A percentile compares a stretch with the other conserved stretches of the same genome.
Evolutionary conservation across 2,113 vertebrate species (phyloP).

Genomic region (Proterorhinus semilunaris): DNA sequence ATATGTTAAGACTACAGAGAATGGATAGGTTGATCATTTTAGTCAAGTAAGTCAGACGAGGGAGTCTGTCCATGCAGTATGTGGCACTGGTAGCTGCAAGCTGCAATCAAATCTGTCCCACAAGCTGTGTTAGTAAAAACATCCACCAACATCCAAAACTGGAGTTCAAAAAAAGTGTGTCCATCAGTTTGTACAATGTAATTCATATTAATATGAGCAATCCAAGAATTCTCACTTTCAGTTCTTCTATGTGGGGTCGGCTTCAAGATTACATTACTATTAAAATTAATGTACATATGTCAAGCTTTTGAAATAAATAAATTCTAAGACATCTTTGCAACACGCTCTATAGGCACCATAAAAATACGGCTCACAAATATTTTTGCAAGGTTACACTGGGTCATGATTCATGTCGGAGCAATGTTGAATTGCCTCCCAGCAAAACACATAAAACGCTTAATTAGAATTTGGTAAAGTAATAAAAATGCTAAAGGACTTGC

Average conservation of each 20-base stretch:
- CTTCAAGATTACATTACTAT: too few relatives aligned
- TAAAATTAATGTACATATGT: not conserved
- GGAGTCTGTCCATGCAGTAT: not conserved
- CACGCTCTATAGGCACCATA: not conserved
- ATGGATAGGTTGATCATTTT: not conserved
- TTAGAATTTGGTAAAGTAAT: not conserved
- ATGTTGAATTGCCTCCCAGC: conserved; percentile 1
- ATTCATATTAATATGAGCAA: not conserved
- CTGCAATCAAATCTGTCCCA: conserved; percentile 7
- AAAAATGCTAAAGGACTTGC: not conserved
- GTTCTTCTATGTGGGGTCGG: too few relatives aligned
- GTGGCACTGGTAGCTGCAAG: conserved; percentile 3
- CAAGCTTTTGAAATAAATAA: not conserved
- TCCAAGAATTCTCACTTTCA: not conserved
- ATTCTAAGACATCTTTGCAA: not conserved
- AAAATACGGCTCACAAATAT: not conserved
- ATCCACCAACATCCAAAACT: conserved; percentile 8
- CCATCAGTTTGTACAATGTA: not conserved
- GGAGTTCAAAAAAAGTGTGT: not conserved
- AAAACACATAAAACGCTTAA: not conserved
- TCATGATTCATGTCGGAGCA: conserved; percentile 10
- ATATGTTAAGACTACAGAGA: too few relatives aligned
- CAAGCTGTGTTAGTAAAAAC: conserved; percentile 8
- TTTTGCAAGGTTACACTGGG: conserved; percentile 8
- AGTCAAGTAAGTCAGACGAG: not conserved